Evolutionary conservation across 2,113 vertebrate species (phyloP).

Genomic region (Hirundichthys speculiger): DNA sequence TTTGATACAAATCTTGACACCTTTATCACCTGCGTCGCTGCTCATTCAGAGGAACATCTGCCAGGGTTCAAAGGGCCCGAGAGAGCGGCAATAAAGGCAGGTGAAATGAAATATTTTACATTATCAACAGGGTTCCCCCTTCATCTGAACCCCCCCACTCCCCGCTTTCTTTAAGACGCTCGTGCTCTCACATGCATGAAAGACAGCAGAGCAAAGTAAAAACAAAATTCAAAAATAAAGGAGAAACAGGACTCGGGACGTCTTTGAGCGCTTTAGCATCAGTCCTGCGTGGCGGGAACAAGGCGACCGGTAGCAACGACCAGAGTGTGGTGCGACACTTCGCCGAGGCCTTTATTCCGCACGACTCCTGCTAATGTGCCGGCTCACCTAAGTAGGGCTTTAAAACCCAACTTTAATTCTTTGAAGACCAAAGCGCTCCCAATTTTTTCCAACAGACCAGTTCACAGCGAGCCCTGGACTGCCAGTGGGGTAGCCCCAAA

Average conservation of each 20-base stretch:
- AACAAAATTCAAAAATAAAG: conserved; percentile 57
- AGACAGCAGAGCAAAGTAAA: conserved; percentile 35
- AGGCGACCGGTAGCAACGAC: conserved; percentile 71
- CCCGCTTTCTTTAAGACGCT: conserved; percentile 51
- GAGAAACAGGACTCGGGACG: conserved; percentile 74
- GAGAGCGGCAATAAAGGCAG: conserved; percentile 55
- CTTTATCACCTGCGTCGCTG: conserved; percentile 50
- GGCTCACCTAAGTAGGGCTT: conserved; percentile 96
- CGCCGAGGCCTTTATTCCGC: conserved; percentile 87
- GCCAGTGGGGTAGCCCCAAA: conserved; percentile 97
- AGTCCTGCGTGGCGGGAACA: conserved; percentile 53
- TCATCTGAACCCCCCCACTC: conserved; percentile 61
- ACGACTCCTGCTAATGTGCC: conserved; percentile 90
- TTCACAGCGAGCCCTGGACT: conserved; percentile 98
- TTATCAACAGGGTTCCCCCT: conserved; percentile 67
- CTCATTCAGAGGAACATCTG: conserved; percentile 46
- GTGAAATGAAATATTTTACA: conserved; percentile 73
- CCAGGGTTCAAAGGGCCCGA: conserved; percentile 46
- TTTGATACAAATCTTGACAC: conserved; percentile 62
- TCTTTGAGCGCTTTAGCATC: conserved; percentile 65
- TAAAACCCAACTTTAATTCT: conserved; percentile 98
- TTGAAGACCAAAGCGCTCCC: conserved; percentile 98
- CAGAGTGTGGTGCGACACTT: conserved; percentile 82
- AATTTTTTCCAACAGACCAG: conserved; percentile 99
- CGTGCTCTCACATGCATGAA: conserved; percentile 32